Evolutionary conservation across 2,888 invertebrate species (phyloP), one percentile per base, ranked within the genome.

Genomic region (Drosophila emarginata): DNA sequence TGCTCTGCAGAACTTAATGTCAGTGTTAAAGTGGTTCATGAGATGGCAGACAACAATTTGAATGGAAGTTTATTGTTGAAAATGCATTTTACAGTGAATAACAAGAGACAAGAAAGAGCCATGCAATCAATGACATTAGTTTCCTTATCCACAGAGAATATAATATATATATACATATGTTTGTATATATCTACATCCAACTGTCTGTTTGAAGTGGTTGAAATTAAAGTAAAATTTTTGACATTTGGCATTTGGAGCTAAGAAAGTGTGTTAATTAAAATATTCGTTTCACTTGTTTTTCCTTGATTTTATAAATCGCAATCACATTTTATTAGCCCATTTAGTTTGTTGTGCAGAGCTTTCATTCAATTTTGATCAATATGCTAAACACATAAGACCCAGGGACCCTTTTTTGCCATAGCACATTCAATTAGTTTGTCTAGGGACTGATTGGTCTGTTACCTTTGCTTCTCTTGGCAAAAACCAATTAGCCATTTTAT

Each of bases 401-500:
- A 45, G 11, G 2, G 18, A 11, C 9, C 40, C 21, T 21, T 39
- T 39, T 39, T 14, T 39, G 39, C 14, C 14, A 14, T 21, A 45
- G 11, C 45, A 21, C 53, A 14, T 54, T 54, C 53, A 32, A 54
- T 54, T 54, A 36, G 54, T 32, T 18, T 18, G 15, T 15, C 53
- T 32, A 18, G 12, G 36, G 54, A 54, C 54, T 54, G 54, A 15
- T 45, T 59, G 50, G 11, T 59, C 45, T 77, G 71, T 79, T 67
- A 62, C 83, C 81, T 70, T 82, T 85, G 68, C 45, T 18, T 11
- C 40, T 68, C 71, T 64, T 52, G 12, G 54, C 36, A 36, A 82
- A 77, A 82, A 73, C 83, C 81, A 81, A 81, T 81, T 81, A 85
- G 86, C 86, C 83, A 58, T 71, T 80, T 79, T 74, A 74, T 67